Percentiles rank a stretch among this genome's conserved stretches.
Conservation (phyloP, 2,888 invertebrate genomes). For the Luffia ferchaultella region DNA sequence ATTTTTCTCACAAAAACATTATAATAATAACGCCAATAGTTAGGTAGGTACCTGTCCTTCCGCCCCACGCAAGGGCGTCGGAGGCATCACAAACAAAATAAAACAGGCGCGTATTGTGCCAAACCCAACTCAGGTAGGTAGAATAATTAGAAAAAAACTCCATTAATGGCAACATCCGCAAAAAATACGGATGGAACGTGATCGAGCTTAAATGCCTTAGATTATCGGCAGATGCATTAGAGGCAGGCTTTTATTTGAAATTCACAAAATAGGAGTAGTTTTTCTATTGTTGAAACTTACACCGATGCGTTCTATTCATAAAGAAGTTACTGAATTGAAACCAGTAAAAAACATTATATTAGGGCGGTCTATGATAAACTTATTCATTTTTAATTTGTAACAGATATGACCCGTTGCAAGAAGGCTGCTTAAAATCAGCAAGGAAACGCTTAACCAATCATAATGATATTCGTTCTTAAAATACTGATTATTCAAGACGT, state of each 20-base stretch:
- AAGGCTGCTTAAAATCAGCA: too few species aligned
- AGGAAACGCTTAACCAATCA: too few species aligned
- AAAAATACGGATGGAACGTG: slow-evolving; percentile 42
- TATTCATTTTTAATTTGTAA: too few species aligned
- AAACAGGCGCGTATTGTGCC: slow-evolving; percentile 35
- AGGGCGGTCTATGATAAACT: too few species aligned
- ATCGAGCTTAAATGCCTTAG: slow-evolving; percentile 40
- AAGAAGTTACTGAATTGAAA: too few species aligned
- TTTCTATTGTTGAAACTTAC: not conserved
- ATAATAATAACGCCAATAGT: too few species aligned
- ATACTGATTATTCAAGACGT: too few species aligned
- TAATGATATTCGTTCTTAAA: too few species aligned
- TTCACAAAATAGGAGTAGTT: not conserved
- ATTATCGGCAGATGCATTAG: slow-evolving; percentile 46
- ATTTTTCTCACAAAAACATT: too few species aligned
- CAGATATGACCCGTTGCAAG: too few species aligned
- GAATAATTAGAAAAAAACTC: slow-evolving; percentile 32
- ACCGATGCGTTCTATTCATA: too few species aligned
- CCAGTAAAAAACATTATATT: too few species aligned
- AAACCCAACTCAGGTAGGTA: slow-evolving; percentile 54
- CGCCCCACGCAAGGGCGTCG: slow-evolving; percentile 48
- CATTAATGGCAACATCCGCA: slow-evolving; percentile 20
- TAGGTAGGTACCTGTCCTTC: slow-evolving; percentile 49
- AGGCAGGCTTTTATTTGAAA: not conserved
- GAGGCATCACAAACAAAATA: slow-evolving; percentile 45